A percentile compares a stretch with the other conserved stretches of the same genome.
These are phyloP conservation scores for Graphium colonna DNA, from an alignment of 2,888 invertebrate genomes.

Conservation along the genomic window DNA sequence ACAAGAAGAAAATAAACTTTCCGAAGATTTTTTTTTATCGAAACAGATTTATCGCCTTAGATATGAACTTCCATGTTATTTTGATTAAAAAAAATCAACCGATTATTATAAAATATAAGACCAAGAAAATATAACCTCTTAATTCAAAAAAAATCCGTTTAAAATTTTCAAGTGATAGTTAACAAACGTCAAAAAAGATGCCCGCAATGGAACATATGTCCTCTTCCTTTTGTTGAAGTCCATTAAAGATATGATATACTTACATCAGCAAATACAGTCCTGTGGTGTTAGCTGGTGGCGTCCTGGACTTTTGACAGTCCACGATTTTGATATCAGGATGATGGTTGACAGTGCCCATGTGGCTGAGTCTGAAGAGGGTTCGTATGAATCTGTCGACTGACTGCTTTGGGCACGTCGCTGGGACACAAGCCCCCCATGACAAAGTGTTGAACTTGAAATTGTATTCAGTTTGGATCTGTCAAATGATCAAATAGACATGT, in stretches of 20 bases:
- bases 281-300: slow-evolving; percentile 14
- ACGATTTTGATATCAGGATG: slow-evolving; percentile 31
- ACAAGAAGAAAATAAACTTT: too few species aligned
- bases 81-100: too few species aligned
- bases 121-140: too few species aligned
- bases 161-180: too few species aligned
- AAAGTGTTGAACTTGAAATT: slow-evolving; percentile 33
- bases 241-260: slow-evolving; percentile 22
- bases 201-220: too few species aligned
- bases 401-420: slow-evolving; percentile 34
- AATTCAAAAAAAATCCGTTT: too few species aligned
- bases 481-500: too few species aligned
- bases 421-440: slow-evolving; percentile 42
- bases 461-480: slow-evolving; percentile 33
- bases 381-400: slow-evolving; percentile 36
- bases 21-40: too few species aligned
- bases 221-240: neutral
- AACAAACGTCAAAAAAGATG: too few species aligned
- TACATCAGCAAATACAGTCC: slow-evolving; percentile 35
- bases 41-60: too few species aligned
- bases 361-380: slow-evolving; percentile 32
- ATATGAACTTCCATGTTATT: too few species aligned
- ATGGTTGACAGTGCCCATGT: slow-evolving; percentile 27
- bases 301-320: slow-evolving; percentile 32
- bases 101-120: too few species aligned